Base-by-base conservation (phyloP, 2,888 invertebrate species). In the Gymnoscelis rufifasciata region DNA sequence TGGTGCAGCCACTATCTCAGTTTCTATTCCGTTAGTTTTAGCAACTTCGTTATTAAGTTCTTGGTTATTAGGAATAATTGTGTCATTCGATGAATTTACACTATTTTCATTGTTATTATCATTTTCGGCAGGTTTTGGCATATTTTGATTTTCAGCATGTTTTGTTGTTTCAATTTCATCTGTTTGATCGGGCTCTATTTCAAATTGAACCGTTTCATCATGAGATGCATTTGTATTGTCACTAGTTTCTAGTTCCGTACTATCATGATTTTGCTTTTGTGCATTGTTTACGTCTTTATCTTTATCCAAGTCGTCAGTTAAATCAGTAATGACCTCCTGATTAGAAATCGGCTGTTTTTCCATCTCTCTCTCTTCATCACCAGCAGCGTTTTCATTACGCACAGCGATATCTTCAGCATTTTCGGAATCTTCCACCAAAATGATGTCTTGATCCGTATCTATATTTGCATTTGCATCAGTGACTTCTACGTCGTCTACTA, bases 51-150 rank as follows among this genome's bases (percentile, higher is more conserved):
- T 43, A 36, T 64, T 58, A 27, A 60, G 80, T 66, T 88, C 87
- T 58, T 79, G 87, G 56, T 88, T 88, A 53, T 80, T 83, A 12
- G 87, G 87, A 27, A 87, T 64, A 14, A 71, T 58, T 10, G 77
- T 67, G 53, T 84, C 86, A 38, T 68, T 57, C 23, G 71, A 71
- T 2, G 56, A 64, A 51, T 58, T 73, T 5, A 73, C 68, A 36
- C 47, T 54, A 44, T 63, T 69, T 54, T 69, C 54, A 4, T 45
- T 39, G 4, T 42, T 38, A 10, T 13, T 30, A 3, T 38, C 35
- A 19, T 13, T 42, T 12, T 41, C 38, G 1, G 27, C 26, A 8
- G 35, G 35, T 45, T 35, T 38, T 13, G 31, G 19, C 0, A 15
- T 28, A 15, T 39, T 48, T 7, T 12, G 7, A 4, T 12, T 46